A percentile compares a stretch with the other conserved stretches of the same genome.
These are phyloP conservation scores for Platycheirus rosarum DNA, from an alignment of 2,888 invertebrate species.

Conservation along the genomic window DNA sequence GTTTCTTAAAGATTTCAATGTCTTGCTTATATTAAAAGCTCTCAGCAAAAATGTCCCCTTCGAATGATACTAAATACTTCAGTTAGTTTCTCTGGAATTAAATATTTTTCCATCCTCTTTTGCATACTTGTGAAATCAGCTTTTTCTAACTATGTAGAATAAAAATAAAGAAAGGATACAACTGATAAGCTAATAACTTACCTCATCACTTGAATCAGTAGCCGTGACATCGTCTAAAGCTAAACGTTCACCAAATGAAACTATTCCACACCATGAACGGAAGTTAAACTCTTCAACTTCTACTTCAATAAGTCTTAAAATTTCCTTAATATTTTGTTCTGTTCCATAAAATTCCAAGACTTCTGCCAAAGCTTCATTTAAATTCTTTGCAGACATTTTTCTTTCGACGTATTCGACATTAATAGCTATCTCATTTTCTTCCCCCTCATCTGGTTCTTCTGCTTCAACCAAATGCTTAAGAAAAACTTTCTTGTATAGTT, in stretches of 20 bases:
- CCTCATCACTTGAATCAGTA: slow-evolving; percentile 89
- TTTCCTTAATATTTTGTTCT: slow-evolving; percentile 78
- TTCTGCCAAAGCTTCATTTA: slow-evolving; percentile 82
- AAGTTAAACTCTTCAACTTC: slow-evolving; percentile 84
- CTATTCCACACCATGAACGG: slow-evolving; percentile 90
- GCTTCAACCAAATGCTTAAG: slow-evolving; percentile 79
- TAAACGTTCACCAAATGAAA: slow-evolving; percentile 89
- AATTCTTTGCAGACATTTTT: slow-evolving; percentile 77
- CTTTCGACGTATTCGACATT: slow-evolving; percentile 78
- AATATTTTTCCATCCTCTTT: slow-evolving; percentile 84
- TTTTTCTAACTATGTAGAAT: slow-evolving; percentile 84
- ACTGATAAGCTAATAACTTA: slow-evolving; percentile 79
- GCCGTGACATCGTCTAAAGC: slow-evolving; percentile 79
- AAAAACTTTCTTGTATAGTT: slow-evolving; percentile 85
- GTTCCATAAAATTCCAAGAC: slow-evolving; percentile 82
- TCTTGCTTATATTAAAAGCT: no score
- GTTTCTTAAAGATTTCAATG: no score
- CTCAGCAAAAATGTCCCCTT: slow-evolving; percentile 75
- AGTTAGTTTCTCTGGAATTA: slow-evolving; percentile 79
- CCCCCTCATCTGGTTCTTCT: slow-evolving; percentile 78
- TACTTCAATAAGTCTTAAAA: slow-evolving; percentile 77
- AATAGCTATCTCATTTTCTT: slow-evolving; percentile 24
- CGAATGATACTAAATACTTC: slow-evolving; percentile 79
- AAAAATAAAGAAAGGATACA: no score
- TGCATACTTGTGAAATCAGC: slow-evolving; percentile 88